Evolutionary conservation across 1,140 invertebrate genomes (phyloP).

Genomic region (Popillia japonica): DNA sequence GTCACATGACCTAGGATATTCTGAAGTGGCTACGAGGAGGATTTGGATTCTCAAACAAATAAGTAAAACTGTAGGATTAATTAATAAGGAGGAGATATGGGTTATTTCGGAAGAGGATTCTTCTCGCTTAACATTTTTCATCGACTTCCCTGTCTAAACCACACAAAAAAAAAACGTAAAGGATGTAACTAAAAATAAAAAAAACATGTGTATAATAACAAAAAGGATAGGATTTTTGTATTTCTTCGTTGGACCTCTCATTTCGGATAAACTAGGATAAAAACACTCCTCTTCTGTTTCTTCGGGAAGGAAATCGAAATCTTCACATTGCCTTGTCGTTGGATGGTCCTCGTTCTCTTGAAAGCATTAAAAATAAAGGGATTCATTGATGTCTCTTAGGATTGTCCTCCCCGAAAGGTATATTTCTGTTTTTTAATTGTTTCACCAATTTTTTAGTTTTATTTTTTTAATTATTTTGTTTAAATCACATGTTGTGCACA

Average conservation of each 20-base stretch:
- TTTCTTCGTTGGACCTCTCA: conserved; percentile 26
- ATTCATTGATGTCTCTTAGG: conserved; percentile 21
- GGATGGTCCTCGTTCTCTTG: background rate
- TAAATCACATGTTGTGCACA: background rate
- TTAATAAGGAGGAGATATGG: background rate
- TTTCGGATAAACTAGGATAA: background rate
- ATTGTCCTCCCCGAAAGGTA: conserved; percentile 7
- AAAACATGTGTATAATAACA: too few relatives aligned
- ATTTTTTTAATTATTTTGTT: background rate
- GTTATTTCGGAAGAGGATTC: background rate
- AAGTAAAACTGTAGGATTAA: background rate
- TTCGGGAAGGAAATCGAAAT: background rate
- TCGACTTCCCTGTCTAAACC: background rate
- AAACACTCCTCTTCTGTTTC: background rate
- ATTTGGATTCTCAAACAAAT: background rate
- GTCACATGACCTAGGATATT: conserved; percentile 19
- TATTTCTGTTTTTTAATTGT: conserved; percentile 15
- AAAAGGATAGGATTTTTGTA: background rate
- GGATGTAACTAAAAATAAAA: background rate
- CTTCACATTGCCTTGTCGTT: background rate
- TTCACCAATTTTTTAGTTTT: conserved; percentile 15
- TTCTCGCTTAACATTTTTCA: too few relatives aligned
- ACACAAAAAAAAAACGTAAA: background rate
- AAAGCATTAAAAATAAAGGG: background rate
- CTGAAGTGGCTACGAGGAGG: conserved; percentile 12